Evolutionary conservation across 2,888 invertebrate species (phyloP).

Genomic region (Cremastinae sp.): DNA sequence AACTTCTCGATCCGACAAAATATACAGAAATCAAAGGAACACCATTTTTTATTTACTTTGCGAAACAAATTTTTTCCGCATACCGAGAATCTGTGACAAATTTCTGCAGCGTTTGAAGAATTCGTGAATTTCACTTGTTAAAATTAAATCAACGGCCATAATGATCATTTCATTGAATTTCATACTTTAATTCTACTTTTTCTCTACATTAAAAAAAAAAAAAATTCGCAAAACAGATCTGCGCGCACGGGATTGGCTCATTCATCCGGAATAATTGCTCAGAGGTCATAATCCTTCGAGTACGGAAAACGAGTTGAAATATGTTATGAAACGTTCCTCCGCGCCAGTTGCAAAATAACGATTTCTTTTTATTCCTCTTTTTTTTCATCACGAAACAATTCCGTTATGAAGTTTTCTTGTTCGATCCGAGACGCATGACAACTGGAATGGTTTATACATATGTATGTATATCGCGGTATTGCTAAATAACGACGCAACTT

Average conservation of each 20-base stretch:
- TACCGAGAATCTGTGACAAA: too few relatives aligned
- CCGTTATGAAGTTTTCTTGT: slow-evolving; percentile 8
- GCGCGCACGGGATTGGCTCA: not conserved
- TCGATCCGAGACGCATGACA: slow-evolving; percentile 1
- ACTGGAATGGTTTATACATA: not conserved
- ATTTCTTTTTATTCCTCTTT: slow-evolving; percentile 19
- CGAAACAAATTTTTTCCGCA: too few relatives aligned
- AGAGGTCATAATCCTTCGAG: slow-evolving; percentile 13
- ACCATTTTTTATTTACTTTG: too few relatives aligned
- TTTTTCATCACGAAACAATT: slow-evolving; percentile 38
- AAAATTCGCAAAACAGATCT: not conserved
- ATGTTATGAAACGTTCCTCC: slow-evolving; percentile 29
- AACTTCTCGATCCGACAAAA: too few relatives aligned
- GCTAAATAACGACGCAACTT: slow-evolving; percentile 18
- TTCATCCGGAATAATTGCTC: slow-evolving; percentile 34
- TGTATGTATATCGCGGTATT: slow-evolving; percentile 17
- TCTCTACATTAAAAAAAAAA: too few relatives aligned
- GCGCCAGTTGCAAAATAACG: slow-evolving; percentile 45
- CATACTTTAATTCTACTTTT: too few relatives aligned
- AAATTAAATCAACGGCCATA: too few relatives aligned
- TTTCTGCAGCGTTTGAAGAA: too few relatives aligned
- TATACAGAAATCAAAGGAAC: not conserved
- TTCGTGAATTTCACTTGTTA: too few relatives aligned
- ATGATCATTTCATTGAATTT: too few relatives aligned
- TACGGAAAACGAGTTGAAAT: slow-evolving; percentile 10